phyloP scores from a whole-genome alignment of 1,140 invertebrate species.

The Stenopsyche tienmushanensis region DNA sequence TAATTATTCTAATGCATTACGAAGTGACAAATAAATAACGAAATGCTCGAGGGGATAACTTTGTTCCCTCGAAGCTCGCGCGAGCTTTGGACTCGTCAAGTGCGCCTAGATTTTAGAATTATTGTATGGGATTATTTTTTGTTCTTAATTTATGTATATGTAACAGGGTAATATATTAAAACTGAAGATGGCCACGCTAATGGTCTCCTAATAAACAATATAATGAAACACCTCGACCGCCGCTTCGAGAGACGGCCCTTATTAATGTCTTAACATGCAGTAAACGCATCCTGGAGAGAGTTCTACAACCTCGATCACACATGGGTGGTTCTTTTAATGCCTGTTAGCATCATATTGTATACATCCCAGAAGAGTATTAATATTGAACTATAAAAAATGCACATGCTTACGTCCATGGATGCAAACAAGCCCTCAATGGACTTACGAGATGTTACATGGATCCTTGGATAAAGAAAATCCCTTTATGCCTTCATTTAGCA shows the following conservation, averaged over 20 bases:
- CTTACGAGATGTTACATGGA: not conserved
- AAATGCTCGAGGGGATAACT: too few species aligned
- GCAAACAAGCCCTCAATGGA: not conserved
- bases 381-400: slow-evolving; percentile 13
- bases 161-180: slow-evolving; percentile 32
- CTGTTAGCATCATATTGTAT: too few species aligned
- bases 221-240: slow-evolving; percentile 33
- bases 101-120: too few species aligned
- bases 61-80: too few species aligned
- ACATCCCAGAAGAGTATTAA: too few species aligned
- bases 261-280: slow-evolving; percentile 23
- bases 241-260: slow-evolving; percentile 12
- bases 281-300: slow-evolving; percentile 8
- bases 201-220: slow-evolving; percentile 38
- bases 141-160: slow-evolving; percentile 38
- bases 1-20: too few species aligned
- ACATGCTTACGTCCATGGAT: not conserved
- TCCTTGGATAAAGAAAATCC: too few species aligned
- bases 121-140: too few species aligned
- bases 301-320: not conserved
- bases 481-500: too few species aligned
- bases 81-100: too few species aligned
- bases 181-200: slow-evolving; percentile 28
- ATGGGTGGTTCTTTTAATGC: too few species aligned
- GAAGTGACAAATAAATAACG: too few species aligned